These are phyloP conservation scores for Pocillopora grandis DNA, from an alignment of 92 coral and sea anemone genomes.

Conservation along the genomic window DNA sequence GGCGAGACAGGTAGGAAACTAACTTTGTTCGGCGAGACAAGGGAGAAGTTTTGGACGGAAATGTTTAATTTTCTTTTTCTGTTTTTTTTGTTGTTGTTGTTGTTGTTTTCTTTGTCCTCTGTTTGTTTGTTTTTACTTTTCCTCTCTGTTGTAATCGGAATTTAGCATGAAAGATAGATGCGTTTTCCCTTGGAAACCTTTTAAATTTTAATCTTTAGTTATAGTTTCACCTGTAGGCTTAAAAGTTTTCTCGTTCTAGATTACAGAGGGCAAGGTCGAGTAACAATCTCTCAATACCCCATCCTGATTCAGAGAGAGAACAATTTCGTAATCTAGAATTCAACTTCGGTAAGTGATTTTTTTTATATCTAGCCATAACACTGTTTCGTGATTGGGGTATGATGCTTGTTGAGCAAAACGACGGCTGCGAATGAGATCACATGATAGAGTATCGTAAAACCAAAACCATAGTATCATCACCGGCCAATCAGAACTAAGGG, in stretches of 20 bases:
- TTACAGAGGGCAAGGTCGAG: constrained; percentile 78
- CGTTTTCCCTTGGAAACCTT: too few species aligned
- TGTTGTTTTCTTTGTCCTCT: background rate
- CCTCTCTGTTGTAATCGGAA: too few species aligned
- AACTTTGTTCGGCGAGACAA: background rate
- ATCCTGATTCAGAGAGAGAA: constrained; percentile 29
- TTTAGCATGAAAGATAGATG: too few species aligned
- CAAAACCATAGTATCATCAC: too few species aligned
- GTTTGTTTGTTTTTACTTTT: too few species aligned
- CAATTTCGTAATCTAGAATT: constrained; percentile 38
- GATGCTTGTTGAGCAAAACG: background rate
- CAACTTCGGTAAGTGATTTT: constrained; percentile 53
- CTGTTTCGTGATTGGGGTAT: background rate
- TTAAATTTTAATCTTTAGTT: too few species aligned
- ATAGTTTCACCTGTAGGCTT: too few species aligned
- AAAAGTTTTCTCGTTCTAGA: constrained; percentile 17
- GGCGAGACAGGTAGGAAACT: constrained; percentile 72
- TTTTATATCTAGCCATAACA: background rate
- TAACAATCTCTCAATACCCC: constrained; percentile 48
- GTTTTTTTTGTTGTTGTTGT: background rate
- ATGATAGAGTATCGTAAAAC: too few species aligned
- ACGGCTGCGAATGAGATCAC: too few species aligned
- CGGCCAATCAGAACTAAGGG: too few species aligned
- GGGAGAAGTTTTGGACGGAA: background rate
- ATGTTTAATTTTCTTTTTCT: background rate